phyloP scores from a whole-genome alignment of 2,888 invertebrate genomes.

The Nephrocerus scutellatus region DNA sequence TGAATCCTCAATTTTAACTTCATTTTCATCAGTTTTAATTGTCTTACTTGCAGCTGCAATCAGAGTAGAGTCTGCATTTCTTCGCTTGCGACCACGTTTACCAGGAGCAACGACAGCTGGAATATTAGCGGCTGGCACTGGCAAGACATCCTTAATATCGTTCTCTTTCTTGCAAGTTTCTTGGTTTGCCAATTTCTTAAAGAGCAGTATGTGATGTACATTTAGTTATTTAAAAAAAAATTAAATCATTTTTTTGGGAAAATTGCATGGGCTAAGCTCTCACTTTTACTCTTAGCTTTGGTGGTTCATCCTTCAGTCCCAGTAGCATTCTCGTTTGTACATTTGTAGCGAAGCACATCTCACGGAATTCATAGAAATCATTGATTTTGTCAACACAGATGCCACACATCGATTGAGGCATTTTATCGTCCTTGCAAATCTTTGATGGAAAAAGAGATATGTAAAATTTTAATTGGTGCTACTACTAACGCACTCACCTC shows the following conservation, averaged over 20 bases:
- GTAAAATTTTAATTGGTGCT: not conserved
- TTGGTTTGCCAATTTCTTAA: too few relatives aligned
- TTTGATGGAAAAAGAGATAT: slow-evolving; percentile 28
- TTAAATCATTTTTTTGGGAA: too few relatives aligned
- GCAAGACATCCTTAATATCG: too few relatives aligned
- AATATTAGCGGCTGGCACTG: slow-evolving; percentile 2
- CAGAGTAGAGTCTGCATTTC: not conserved
- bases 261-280: too few relatives aligned
- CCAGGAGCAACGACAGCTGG: too few relatives aligned
- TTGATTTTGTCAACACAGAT: slow-evolving; percentile 57
- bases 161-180: too few relatives aligned
- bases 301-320: slow-evolving; percentile 34
- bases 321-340: slow-evolving; percentile 48
- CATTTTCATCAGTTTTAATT: slow-evolving; percentile 6
- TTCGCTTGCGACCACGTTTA: slow-evolving; percentile 8
- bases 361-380: slow-evolving; percentile 56
- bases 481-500: slow-evolving; percentile 28
- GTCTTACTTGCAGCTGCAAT: not conserved
- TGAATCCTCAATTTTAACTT: slow-evolving; percentile 8
- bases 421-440: slow-evolving; percentile 53
- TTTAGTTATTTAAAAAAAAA: too few relatives aligned
- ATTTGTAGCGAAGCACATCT: slow-evolving; percentile 54
- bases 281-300: slow-evolving; percentile 27
- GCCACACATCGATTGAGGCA: slow-evolving; percentile 57
- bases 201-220: too few relatives aligned